Percentiles rank a stretch among this genome's conserved stretches.
Evolutionary conservation across 2,113 vertebrate species (phyloP).

Genomic region (Archilochus colubris): DNA sequence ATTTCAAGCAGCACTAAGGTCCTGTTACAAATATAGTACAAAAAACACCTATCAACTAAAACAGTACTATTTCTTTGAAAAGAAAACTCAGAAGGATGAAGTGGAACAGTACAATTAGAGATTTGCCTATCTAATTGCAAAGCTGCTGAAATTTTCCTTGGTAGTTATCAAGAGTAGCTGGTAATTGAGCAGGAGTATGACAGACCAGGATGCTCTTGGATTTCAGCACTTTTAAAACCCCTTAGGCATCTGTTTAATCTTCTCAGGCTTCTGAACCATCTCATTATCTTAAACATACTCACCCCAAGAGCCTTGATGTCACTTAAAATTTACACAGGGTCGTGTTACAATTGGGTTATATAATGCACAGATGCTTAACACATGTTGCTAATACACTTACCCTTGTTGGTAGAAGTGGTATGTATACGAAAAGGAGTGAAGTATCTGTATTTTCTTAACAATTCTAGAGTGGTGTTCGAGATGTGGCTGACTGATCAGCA

Average conservation of each 20-base stretch:
- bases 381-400: not conserved
- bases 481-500: not conserved
- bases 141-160: not conserved
- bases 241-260: conserved; percentile 17
- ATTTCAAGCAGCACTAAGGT: not conserved
- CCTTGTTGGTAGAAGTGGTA: not conserved
- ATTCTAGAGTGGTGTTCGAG: not conserved
- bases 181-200: not conserved
- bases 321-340: not conserved
- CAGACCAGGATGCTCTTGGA: not conserved
- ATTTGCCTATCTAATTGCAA: not conserved
- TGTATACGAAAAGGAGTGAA: not conserved
- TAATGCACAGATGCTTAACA: not conserved
- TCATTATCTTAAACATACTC: conserved; percentile 29
- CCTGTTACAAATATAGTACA: not conserved
- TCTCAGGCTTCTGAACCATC: conserved; percentile 3
- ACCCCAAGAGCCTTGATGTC: not conserved
- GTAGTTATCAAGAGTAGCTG: not conserved
- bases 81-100: not conserved
- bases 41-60: not conserved
- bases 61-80: not conserved
- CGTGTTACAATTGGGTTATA: not conserved
- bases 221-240: not conserved
- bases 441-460: not conserved
- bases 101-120: not conserved